Evolutionary conservation across 1,140 invertebrate genomes (phyloP).

Genomic region (Musca domestica): DNA sequence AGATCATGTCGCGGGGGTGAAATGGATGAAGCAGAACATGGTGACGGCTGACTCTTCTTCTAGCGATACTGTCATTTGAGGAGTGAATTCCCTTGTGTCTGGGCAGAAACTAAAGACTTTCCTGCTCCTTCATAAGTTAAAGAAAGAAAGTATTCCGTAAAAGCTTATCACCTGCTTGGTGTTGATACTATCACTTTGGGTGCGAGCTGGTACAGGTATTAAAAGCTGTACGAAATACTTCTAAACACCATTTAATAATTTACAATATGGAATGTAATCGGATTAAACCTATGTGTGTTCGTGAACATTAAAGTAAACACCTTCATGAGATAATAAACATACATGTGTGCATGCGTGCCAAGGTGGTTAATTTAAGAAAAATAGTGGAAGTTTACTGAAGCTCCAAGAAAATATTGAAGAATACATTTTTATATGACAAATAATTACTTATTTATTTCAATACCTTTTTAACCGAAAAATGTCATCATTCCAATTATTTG

Average conservation of each 20-base stretch:
- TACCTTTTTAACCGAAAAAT: too few relatives aligned
- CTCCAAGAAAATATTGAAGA: too few relatives aligned
- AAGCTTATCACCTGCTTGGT: slow-evolving; percentile 15
- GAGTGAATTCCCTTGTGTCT: background rate
- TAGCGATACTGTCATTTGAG: background rate
- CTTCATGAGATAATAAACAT: too few relatives aligned
- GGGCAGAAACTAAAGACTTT: background rate
- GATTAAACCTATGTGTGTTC: slow-evolving; percentile 2
- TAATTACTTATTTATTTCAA: too few relatives aligned
- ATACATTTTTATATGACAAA: too few relatives aligned
- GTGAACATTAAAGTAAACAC: too few relatives aligned
- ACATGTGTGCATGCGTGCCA: too few relatives aligned
- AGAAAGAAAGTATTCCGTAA: background rate
- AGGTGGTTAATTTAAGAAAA: too few relatives aligned
- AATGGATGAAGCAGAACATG: too few relatives aligned
- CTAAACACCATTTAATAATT: slow-evolving; percentile 15
- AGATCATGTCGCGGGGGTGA: background rate
- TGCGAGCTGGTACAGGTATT: background rate
- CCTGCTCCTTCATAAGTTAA: background rate
- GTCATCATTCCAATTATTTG: too few relatives aligned
- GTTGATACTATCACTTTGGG: slow-evolving; percentile 3
- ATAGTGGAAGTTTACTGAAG: too few relatives aligned
- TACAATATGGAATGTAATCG: slow-evolving; percentile 17
- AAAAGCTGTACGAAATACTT: slow-evolving; percentile 1
- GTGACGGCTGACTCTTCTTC: too few relatives aligned